Conservation (phyloP, 2,113 vertebrate species). For the Fregetta grallaria region DNA sequence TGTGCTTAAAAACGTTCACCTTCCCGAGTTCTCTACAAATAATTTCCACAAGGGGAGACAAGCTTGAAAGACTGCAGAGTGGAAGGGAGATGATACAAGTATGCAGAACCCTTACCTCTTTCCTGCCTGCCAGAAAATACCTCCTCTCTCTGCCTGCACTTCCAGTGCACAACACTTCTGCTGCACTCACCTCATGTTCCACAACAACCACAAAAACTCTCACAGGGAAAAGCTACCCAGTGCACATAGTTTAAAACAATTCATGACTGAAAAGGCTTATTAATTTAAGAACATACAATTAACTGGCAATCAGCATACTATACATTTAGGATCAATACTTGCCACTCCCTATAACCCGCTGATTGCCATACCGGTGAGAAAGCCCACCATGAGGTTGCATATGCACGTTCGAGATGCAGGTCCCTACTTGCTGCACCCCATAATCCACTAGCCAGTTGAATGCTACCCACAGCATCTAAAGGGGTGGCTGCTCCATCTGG, state of each 20-base stretch:
- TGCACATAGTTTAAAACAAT: not conserved
- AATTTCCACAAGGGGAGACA: not conserved
- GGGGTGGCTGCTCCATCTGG: not conserved
- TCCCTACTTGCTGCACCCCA: not conserved
- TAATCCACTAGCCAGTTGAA: not conserved
- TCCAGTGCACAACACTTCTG: not conserved
- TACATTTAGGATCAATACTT: not conserved
- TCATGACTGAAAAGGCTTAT: not conserved
- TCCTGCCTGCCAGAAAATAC: not conserved
- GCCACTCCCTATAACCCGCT: not conserved
- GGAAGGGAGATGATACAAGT: not conserved
- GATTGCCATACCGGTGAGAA: rapidly evolving
- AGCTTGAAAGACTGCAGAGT: not conserved
- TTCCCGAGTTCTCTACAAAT: not conserved
- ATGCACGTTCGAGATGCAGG: rapidly evolving
- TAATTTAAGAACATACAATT: not conserved
- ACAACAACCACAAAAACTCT: not conserved
- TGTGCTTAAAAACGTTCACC: not conserved
- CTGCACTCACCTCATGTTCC: not conserved
- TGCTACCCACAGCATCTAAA: rapidly evolving
- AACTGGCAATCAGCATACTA: not conserved
- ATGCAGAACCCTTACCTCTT: not conserved
- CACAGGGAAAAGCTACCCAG: not conserved
- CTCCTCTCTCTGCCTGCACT: rapidly evolving
- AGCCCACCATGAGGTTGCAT: not conserved